Evolutionary conservation across 2,888 invertebrate genomes (phyloP).

Genomic region (Neoscelio sp.): DNA sequence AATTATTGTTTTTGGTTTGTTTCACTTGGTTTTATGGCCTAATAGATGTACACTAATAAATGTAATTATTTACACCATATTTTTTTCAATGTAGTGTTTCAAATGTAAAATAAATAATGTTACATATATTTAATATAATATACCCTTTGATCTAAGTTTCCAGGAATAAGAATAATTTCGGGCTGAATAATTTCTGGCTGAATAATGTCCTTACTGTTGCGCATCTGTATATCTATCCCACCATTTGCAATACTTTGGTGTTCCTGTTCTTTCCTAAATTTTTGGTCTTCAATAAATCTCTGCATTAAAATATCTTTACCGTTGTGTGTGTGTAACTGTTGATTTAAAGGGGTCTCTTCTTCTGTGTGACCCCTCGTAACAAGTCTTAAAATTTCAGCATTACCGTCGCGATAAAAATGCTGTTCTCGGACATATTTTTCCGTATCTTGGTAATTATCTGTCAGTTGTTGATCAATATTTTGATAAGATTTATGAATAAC

Average conservation of each 20-base stretch:
- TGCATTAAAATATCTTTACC: constrained; percentile 94
- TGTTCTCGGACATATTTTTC: constrained; percentile 86
- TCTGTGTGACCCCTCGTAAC: constrained; percentile 90
- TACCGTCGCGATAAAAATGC: constrained; percentile 92
- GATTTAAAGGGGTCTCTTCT: constrained; percentile 85
- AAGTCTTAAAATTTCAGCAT: constrained; percentile 92
- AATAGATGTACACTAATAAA: too few relatives aligned
- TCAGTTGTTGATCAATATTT: constrained; percentile 71
- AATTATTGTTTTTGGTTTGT: too few relatives aligned
- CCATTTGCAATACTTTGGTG: too few relatives aligned
- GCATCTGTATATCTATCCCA: constrained; percentile 77
- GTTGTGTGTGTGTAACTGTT: constrained; percentile 82
- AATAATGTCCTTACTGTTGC: constrained; percentile 74
- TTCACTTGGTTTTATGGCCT: too few relatives aligned
- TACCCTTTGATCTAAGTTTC: constrained; percentile 66
- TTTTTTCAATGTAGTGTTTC: too few relatives aligned
- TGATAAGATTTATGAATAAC: constrained; percentile 77
- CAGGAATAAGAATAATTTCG: constrained; percentile 72
- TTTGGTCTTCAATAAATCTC: constrained; percentile 92
- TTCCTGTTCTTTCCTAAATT: constrained; percentile 74
- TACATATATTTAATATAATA: too few relatives aligned
- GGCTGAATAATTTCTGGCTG: constrained; percentile 77
- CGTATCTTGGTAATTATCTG: constrained; percentile 72
- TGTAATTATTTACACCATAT: too few relatives aligned
- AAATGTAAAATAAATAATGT: too few relatives aligned